Percentiles rank a stretch among this genome's conserved stretches.
These are phyloP conservation scores for Morpho achilles DNA, from an alignment of 2,888 invertebrate species.

Conservation along the genomic window DNA sequence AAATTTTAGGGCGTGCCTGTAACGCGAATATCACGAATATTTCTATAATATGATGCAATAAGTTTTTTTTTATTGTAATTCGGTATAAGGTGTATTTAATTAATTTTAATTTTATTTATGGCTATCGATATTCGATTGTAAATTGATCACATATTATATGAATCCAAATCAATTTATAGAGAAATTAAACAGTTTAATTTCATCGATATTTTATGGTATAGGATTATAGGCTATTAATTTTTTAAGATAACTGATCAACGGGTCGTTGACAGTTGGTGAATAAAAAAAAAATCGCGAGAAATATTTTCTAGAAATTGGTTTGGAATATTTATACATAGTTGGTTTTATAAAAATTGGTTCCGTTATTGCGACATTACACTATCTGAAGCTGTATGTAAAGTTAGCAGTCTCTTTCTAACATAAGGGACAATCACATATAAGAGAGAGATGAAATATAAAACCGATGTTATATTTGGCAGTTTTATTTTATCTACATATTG, in stretches of 20 bases:
- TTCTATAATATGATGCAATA: constrained; percentile 15
- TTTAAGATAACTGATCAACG: too few species aligned
- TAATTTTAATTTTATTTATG: constrained; percentile 53
- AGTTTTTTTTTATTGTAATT: constrained; percentile 4
- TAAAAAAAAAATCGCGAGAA: too few species aligned
- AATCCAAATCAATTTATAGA: constrained; percentile 8
- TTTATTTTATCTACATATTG: constrained; percentile 1
- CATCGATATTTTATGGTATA: too few species aligned
- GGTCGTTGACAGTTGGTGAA: too few species aligned
- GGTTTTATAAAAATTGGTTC: constrained; percentile 11
- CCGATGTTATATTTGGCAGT: constrained; percentile 9
- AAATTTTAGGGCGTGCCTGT: constrained; percentile 10
- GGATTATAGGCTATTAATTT: too few species aligned
- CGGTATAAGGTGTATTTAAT: constrained; percentile 48
- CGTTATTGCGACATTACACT: constrained; percentile 6
- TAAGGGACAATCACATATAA: neutral
- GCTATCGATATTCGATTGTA: constrained; percentile 56
- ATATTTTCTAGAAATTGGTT: constrained; percentile 2
- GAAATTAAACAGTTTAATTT: neutral
- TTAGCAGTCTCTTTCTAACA: constrained; percentile 5
- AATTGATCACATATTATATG: constrained; percentile 45
- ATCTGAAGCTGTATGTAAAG: constrained; percentile 2
- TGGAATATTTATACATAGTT: constrained; percentile 10
- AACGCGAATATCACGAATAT: constrained; percentile 7
- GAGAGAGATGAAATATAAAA: constrained; percentile 13